phyloP scores from a whole-genome alignment of 23 tunicate species.

The Clavelina lepadiformis region DNA sequence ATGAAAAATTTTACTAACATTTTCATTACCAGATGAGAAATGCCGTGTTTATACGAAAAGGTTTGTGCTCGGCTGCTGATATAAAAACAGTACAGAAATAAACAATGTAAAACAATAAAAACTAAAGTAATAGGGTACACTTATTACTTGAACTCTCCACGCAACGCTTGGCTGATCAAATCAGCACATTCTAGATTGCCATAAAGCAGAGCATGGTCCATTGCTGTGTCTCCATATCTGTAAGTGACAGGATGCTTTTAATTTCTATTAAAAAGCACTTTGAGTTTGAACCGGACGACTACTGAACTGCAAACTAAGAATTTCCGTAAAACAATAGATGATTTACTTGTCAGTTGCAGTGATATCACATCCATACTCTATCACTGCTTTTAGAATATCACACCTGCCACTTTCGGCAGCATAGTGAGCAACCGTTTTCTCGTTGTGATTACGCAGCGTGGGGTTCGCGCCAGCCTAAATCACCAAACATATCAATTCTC shows the following conservation, averaged over 20 bases:
- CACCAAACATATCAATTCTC: no score
- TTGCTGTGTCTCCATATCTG: slow-evolving; percentile 47
- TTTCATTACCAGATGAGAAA: no score
- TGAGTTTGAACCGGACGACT: not conserved
- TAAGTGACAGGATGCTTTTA: not conserved
- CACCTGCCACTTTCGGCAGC: slow-evolving; percentile 53
- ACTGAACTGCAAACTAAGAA: not conserved
- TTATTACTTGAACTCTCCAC: slow-evolving; percentile 43
- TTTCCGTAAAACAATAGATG: no score
- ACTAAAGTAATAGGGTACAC: no score
- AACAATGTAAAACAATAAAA: no score
- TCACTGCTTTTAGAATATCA: slow-evolving; percentile 35
- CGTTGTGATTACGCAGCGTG: slow-evolving; percentile 28
- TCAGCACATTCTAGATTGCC: slow-evolving; percentile 58
- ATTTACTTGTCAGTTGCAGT: slow-evolving; percentile 42
- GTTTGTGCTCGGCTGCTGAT: no score
- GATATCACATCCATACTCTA: slow-evolving; percentile 60
- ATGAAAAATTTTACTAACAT: no score
- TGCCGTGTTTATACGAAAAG: no score
- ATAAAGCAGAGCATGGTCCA: slow-evolving; percentile 47
- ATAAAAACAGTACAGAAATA: no score
- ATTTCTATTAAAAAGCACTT: not conserved
- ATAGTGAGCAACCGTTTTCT: slow-evolving; percentile 58
- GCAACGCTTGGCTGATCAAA: slow-evolving; percentile 28
- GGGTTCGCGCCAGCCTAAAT: slow-evolving; percentile 71